Percentiles rank a stretch among this genome's conserved stretches.
phyloP scores from a whole-genome alignment of 2,888 invertebrate species.

The Hypomecis atomaria region DNA sequence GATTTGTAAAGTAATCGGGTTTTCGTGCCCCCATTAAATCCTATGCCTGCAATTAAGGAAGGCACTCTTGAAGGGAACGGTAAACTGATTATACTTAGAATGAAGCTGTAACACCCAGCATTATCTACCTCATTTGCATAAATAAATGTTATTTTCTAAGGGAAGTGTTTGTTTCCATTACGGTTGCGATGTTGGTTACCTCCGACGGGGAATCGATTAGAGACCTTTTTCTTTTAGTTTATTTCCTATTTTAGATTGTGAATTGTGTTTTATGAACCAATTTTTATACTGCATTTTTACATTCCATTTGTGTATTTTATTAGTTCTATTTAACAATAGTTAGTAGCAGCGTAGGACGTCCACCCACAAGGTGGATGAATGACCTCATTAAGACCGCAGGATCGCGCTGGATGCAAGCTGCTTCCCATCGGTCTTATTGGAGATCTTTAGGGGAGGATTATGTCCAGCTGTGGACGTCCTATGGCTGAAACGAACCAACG shows the following conservation, averaged over 20 bases:
- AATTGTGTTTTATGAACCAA: background rate
- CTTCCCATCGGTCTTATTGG: no score
- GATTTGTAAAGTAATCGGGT: constrained; percentile 64
- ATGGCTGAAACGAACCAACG: no score
- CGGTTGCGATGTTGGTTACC: constrained; percentile 44
- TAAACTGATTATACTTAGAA: constrained; percentile 73
- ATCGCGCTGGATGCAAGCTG: no score
- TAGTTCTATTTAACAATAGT: no score
- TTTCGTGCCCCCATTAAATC: constrained; percentile 69
- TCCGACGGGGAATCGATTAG: constrained; percentile 36
- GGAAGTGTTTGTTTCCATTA: constrained; percentile 61
- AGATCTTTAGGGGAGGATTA: no score
- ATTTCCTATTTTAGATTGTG: background rate
- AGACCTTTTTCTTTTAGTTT: constrained; percentile 32
- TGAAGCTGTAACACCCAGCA: constrained; percentile 71
- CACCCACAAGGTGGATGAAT: no score
- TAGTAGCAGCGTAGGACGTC: no score
- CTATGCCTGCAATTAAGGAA: constrained; percentile 70
- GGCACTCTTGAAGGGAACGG: constrained; percentile 56
- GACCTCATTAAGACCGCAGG: no score
- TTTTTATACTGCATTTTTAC: no score
- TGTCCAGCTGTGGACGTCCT: no score
- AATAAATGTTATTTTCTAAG: constrained; percentile 66
- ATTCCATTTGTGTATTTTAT: no score
- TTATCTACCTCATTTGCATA: constrained; percentile 68